Percentiles rank a stretch among this genome's conserved stretches.
These are phyloP conservation scores for Phrynocephalus versicolor DNA, from an alignment of 2,113 vertebrate species.

Conservation along the genomic window DNA sequence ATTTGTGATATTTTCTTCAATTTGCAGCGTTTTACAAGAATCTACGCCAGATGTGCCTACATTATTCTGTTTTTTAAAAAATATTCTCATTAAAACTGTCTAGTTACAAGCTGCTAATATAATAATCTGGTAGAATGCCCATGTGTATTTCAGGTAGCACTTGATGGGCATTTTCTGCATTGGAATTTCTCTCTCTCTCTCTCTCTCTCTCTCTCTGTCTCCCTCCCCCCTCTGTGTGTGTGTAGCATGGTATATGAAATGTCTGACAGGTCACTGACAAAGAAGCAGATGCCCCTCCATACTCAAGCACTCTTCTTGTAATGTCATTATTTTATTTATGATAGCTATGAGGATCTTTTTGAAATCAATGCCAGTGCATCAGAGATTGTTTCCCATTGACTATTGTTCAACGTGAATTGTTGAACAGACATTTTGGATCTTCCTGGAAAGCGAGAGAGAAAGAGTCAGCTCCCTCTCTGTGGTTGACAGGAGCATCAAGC, in stretches of 20 bases:
- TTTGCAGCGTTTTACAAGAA: neutral
- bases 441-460: too few species aligned
- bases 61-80: accelerated
- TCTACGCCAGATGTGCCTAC: neutral
- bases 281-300: neutral
- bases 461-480: too few species aligned
- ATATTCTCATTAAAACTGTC: accelerated
- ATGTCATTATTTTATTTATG: neutral
- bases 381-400: neutral
- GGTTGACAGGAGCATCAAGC: too few species aligned
- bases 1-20: conserved; percentile 8
- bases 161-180: neutral
- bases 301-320: neutral
- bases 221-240: too few species aligned
- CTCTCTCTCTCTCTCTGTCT: too few species aligned
- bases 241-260: neutral
- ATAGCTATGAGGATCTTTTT: neutral
- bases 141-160: neutral
- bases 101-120: neutral
- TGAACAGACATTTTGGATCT: too few species aligned
- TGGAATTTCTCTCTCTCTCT: neutral
- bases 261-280: neutral
- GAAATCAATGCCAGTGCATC: neutral
- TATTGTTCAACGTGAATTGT: neutral
- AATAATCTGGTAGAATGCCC: neutral